Conservation (phyloP, 2,113 vertebrate genomes). For the Oryctolagus cuniculus region mOryCun1.1 NC_091441.1:87064501-87065000, state of each 20-base stretch:
- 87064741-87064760: background rate
- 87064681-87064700: background rate
- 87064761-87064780: background rate
- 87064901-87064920: background rate
- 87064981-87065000: no score
- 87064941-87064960: background rate
- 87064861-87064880: slow-evolving; percentile 18
- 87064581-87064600: background rate
- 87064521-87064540: background rate
- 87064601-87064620: no score
- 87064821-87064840: background rate
- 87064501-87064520: background rate
- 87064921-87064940: background rate
- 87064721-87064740: background rate
- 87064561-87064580: no score
- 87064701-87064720: background rate
- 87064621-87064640: background rate
- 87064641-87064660: background rate
- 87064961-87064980: background rate
- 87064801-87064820: background rate
- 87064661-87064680: background rate
- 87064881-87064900: background rate
- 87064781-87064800: background rate
- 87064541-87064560: background rate
- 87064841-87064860: background rate